phyloP scores from a whole-genome alignment of 1,140 invertebrate species.

The Diorhabda elongata region DNA sequence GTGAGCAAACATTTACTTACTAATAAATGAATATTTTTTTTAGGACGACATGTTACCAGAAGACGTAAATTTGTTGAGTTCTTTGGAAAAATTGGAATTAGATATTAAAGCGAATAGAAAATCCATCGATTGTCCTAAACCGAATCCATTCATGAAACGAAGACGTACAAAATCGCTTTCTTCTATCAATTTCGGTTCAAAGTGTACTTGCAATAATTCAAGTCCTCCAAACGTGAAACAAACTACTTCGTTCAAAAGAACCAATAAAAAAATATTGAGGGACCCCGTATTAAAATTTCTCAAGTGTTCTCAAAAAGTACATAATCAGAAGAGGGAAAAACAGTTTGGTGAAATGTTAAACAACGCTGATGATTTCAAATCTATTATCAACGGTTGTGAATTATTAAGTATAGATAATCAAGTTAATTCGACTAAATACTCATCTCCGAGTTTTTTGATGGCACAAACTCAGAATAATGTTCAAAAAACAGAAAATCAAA shows the following conservation, averaged over 20 bases:
- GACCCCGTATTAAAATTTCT: conserved; percentile 42
- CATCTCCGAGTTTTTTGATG: conserved; percentile 35
- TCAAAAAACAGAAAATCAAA: conserved; percentile 13
- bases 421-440: conserved; percentile 31
- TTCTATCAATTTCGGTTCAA: conserved; percentile 37
- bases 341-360: conserved; percentile 37
- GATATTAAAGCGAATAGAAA: conserved; percentile 28
- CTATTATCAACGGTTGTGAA: conserved; percentile 43
- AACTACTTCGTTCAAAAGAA: conserved; percentile 42
- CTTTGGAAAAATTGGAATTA: conserved; percentile 41
- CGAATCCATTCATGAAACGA: conserved; percentile 41
- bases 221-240: conserved; percentile 36
- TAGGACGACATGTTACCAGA: conserved; percentile 40
- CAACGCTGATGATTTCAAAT: conserved; percentile 40
- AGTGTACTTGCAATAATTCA: conserved; percentile 36
- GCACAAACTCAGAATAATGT: conserved; percentile 16
- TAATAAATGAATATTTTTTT: conserved; percentile 21
- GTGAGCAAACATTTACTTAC: too few species aligned
- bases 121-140: conserved; percentile 11
- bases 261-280: conserved; percentile 39
- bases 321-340: conserved; percentile 31
- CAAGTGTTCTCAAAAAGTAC: conserved; percentile 30
- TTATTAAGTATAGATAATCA: conserved; percentile 38
- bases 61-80: conserved; percentile 34
- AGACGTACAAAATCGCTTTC: conserved; percentile 43